These are phyloP conservation scores for Cottus gobio DNA, from an alignment of 2,113 vertebrate species.

Conservation along the genomic window DNA sequence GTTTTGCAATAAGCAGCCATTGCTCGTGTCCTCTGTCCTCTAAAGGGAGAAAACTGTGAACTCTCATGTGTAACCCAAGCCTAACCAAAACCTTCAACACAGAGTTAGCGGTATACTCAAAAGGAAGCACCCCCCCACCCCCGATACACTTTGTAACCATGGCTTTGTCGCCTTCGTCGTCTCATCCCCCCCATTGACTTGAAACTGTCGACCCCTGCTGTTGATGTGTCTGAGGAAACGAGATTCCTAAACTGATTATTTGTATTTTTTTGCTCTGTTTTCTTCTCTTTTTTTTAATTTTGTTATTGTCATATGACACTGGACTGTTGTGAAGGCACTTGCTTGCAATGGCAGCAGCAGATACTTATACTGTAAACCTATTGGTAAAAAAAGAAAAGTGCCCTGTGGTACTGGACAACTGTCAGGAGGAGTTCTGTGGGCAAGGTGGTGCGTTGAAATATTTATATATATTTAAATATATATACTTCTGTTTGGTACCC, in stretches of 20 bases:
- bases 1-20: slow-evolving; percentile 77
- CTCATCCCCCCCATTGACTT: slow-evolving; percentile 31
- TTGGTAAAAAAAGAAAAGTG: too few relatives aligned
- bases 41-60: slow-evolving; percentile 80
- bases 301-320: slow-evolving; percentile 73
- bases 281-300: slow-evolving; percentile 17
- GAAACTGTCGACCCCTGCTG: slow-evolving; percentile 64
- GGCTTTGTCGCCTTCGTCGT: slow-evolving; percentile 47
- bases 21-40: slow-evolving; percentile 60
- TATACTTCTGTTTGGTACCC: slow-evolving; percentile 51
- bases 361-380: slow-evolving; percentile 40
- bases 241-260: slow-evolving; percentile 51
- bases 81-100: slow-evolving; percentile 63
- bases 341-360: slow-evolving; percentile 55
- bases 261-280: slow-evolving; percentile 62
- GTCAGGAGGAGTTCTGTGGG: background rate
- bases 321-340: slow-evolving; percentile 72
- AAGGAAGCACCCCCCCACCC: slow-evolving; percentile 31
- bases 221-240: slow-evolving; percentile 60
- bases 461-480: slow-evolving; percentile 2
- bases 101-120: slow-evolving; percentile 39
- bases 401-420: slow-evolving; percentile 41
- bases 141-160: slow-evolving; percentile 38
- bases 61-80: slow-evolving; percentile 52
- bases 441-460: slow-evolving; percentile 39